These are phyloP conservation scores for Pteruthius melanotis DNA, from an alignment of 2,113 vertebrate species.

Conservation along the genomic window DNA sequence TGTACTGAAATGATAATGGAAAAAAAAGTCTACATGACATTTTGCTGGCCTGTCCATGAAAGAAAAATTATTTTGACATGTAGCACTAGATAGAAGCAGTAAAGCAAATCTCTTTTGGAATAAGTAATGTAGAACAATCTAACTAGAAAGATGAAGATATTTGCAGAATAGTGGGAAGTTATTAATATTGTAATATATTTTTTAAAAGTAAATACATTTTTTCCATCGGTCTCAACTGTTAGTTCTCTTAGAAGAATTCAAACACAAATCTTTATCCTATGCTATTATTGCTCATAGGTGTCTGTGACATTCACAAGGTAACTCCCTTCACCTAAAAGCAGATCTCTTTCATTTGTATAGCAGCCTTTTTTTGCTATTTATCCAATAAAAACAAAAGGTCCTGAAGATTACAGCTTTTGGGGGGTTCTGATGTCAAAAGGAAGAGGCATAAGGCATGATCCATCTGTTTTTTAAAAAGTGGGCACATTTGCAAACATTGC, in stretches of 20 bases:
- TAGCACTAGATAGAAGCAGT: conserved; percentile 10
- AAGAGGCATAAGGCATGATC: not conserved
- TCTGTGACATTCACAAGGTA: not conserved
- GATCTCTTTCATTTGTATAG: not conserved
- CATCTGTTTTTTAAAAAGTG: not conserved
- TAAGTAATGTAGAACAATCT: not conserved
- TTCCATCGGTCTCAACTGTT: not conserved
- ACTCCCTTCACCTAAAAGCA: not conserved
- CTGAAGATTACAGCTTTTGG: not conserved
- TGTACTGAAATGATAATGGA: not conserved
- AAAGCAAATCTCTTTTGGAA: conserved; percentile 44
- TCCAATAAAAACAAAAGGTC: not conserved
- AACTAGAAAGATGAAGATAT: conserved; percentile 17
- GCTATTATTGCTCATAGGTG: not conserved
- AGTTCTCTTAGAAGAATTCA: not conserved
- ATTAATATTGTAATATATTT: conserved; percentile 28
- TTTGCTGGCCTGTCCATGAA: not conserved
- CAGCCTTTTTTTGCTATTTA: not conserved
- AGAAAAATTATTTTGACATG: conserved; percentile 43
- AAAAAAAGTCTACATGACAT: conserved; percentile 35
- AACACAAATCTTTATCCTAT: not conserved
- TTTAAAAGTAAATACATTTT: not conserved
- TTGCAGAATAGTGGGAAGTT: not conserved
- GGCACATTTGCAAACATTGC: not conserved
- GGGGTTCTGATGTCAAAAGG: not conserved